Percentiles rank a stretch among this genome's conserved stretches.
Conservation (phyloP, 2,888 invertebrate species). For the Scrobipalpa costella region DNA sequence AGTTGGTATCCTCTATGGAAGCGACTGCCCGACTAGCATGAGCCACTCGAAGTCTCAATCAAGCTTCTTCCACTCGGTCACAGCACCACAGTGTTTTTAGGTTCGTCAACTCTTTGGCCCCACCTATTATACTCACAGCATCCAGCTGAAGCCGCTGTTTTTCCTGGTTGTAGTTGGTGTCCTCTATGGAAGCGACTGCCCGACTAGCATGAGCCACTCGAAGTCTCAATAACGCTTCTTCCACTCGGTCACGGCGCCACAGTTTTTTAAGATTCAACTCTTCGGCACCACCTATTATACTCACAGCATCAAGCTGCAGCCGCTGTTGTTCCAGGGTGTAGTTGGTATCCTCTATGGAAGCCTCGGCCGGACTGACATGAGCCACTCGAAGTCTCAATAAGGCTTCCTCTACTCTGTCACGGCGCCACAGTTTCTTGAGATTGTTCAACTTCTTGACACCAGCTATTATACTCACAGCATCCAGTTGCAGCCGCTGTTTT, state of each 20-base stretch:
- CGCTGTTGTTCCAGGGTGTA: slow-evolving; percentile 86
- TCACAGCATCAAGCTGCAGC: slow-evolving; percentile 44
- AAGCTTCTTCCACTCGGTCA: too few relatives aligned
- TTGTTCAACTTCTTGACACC: slow-evolving; percentile 60
- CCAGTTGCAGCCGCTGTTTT: slow-evolving; percentile 79
- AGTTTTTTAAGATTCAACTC: slow-evolving; percentile 47
- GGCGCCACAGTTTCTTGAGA: slow-evolving; percentile 55
- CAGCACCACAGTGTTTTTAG: slow-evolving; percentile 50
- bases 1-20: slow-evolving; percentile 62
- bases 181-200: slow-evolving; percentile 82
- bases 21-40: too few relatives aligned
- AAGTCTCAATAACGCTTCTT: slow-evolving; percentile 69
- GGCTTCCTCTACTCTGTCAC: too few relatives aligned
- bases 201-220: slow-evolving; percentile 84
- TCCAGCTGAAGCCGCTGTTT: slow-evolving; percentile 86
- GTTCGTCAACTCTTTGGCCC: background rate
- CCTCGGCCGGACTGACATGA: slow-evolving; percentile 84
- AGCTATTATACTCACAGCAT: slow-evolving; percentile 39
- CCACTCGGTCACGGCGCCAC: slow-evolving; percentile 53
- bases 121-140: slow-evolving; percentile 72
- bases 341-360: slow-evolving; percentile 83
- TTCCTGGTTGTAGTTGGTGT: slow-evolving; percentile 84
- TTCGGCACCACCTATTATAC: slow-evolving; percentile 57
- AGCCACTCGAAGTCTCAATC: background rate
- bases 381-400: slow-evolving; percentile 84